These are phyloP conservation scores for Picathartes gymnocephalus DNA, from an alignment of 2,113 vertebrate genomes.

Conservation along the genomic window DNA sequence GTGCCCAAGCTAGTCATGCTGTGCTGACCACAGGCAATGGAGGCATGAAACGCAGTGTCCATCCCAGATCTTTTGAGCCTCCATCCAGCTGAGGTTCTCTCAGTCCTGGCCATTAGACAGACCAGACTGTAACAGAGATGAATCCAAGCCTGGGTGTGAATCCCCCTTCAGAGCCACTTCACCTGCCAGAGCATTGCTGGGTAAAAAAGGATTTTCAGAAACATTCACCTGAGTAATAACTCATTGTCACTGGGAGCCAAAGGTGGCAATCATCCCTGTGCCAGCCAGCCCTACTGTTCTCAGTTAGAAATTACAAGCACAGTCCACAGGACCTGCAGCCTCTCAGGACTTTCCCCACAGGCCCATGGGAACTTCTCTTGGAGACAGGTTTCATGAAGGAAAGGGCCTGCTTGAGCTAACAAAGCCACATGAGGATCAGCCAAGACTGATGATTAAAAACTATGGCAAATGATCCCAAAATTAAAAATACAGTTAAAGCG, in stretches of 20 bases:
- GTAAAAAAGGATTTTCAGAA: neutral
- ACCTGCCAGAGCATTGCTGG: neutral
- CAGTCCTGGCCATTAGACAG: neutral
- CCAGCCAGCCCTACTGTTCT: neutral
- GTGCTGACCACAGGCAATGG: neutral
- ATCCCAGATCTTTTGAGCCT: neutral
- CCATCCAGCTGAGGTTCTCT: neutral
- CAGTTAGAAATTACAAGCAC: neutral
- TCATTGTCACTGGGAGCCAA: neutral
- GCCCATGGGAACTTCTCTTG: neutral
- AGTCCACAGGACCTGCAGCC: neutral
- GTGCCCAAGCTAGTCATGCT: fast-evolving
- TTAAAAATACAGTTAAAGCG: neutral
- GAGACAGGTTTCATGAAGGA: neutral
- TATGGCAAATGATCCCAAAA: neutral
- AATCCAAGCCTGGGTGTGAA: neutral
- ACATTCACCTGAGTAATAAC: too few relatives aligned
- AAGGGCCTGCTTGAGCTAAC: neutral
- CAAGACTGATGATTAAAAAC: neutral
- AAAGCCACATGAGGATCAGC: neutral
- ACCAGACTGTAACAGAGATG: neutral
- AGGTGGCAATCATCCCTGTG: fast-evolving
- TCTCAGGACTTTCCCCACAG: neutral
- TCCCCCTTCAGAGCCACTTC: neutral
- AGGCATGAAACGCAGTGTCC: neutral